phyloP scores from a whole-genome alignment of 2,113 vertebrate species.

The Aramus guarauna region DNA sequence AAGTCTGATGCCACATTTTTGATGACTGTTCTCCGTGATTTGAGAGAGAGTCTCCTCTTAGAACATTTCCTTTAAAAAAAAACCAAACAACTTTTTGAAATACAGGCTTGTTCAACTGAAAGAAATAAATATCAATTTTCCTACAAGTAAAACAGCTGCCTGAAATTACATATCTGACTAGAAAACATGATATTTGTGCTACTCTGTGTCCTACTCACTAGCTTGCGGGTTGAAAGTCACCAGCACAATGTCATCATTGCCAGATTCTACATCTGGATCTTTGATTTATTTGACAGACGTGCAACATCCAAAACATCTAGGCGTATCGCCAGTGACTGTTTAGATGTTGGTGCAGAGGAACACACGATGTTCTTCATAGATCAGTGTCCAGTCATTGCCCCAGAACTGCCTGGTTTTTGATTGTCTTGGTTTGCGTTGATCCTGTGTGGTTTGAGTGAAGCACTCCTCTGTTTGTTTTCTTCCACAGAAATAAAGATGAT shows the following conservation, averaged over 20 bases:
- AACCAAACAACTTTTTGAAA: background rate
- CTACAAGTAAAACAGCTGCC: background rate
- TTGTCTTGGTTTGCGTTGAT: background rate
- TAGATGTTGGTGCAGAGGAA: background rate
- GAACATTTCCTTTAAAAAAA: background rate
- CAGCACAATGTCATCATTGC: background rate
- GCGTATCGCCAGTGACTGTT: background rate
- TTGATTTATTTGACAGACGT: constrained; percentile 19
- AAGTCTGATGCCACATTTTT: background rate
- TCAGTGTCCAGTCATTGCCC: background rate
- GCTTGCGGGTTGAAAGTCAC: background rate
- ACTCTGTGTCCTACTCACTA: background rate
- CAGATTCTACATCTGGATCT: constrained; percentile 17
- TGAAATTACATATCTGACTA: background rate
- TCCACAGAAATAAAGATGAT: background rate
- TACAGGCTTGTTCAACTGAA: background rate
- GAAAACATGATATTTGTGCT: background rate
- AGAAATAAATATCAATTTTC: background rate
- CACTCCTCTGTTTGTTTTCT: background rate
- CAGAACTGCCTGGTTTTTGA: background rate
- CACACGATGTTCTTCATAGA: background rate
- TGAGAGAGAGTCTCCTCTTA: background rate
- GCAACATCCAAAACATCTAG: background rate
- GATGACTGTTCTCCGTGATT: background rate
- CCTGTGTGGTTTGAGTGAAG: background rate